Evolutionary conservation across 1,140 invertebrate species (phyloP).

Genomic region (Drosophila gunungcola): DNA sequence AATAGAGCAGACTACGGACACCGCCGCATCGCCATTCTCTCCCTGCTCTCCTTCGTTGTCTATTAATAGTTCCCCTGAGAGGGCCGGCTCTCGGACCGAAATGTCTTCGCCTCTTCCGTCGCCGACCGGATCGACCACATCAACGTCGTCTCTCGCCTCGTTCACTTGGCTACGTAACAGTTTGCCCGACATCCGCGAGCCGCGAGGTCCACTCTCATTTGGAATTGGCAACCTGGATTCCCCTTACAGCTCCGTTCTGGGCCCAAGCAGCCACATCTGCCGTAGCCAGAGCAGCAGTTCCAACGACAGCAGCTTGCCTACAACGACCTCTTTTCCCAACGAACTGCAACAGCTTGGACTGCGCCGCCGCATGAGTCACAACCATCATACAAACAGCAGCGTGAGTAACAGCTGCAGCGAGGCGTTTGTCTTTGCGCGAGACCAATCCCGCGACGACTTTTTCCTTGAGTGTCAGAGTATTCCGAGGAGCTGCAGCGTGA

Average conservation of each 20-base stretch:
- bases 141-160: constrained; percentile 84
- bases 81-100: constrained; percentile 61
- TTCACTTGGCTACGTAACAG: constrained; percentile 84
- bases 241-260: constrained; percentile 58
- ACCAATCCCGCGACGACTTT: constrained; percentile 27
- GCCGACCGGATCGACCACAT: constrained; percentile 46
- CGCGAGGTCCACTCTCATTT: constrained; percentile 58
- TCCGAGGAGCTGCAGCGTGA: constrained; percentile 32
- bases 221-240: neutral
- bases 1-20: constrained; percentile 58
- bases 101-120: constrained; percentile 48
- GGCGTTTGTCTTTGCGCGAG: constrained; percentile 36
- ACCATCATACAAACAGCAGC: constrained; percentile 29
- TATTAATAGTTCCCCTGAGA: constrained; percentile 71
- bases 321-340: constrained; percentile 51
- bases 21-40: neutral
- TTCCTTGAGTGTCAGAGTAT: constrained; percentile 48
- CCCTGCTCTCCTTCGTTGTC: constrained; percentile 55
- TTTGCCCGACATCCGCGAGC: constrained; percentile 82
- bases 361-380: constrained; percentile 35
- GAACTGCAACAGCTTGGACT: constrained; percentile 69
- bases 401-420: constrained; percentile 59
- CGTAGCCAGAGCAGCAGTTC: constrained; percentile 23
- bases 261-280: constrained; percentile 24
- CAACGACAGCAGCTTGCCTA: constrained; percentile 10